These are phyloP conservation scores for Melopsittacus undulatus DNA, from an alignment of 2,797 vertebrate species.

Conservation along the genomic window DNA sequence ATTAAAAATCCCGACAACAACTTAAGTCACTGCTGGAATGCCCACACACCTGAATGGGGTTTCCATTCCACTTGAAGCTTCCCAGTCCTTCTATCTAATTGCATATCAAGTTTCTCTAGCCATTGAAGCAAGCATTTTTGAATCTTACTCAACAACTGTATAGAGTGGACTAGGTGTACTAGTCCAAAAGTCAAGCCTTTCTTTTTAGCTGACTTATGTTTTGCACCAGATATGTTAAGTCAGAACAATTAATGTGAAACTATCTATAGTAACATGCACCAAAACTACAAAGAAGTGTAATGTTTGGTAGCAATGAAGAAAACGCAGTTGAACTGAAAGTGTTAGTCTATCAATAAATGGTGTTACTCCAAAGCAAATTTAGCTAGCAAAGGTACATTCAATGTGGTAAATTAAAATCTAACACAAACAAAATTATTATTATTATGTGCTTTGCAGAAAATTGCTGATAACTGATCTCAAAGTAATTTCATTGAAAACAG, in stretches of 20 bases:
- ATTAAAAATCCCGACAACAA: background rate
- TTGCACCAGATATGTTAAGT: background rate
- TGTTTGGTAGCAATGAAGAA: background rate
- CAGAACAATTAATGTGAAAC: background rate
- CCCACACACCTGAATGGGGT: background rate
- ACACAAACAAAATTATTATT: background rate
- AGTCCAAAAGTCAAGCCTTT: background rate
- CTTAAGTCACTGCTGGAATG: background rate
- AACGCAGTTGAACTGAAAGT: background rate
- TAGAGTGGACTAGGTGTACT: background rate
- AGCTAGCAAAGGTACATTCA: background rate
- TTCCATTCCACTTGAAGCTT: background rate
- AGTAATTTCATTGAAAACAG: background rate
- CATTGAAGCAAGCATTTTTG: background rate
- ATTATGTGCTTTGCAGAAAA: background rate
- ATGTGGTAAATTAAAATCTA: background rate
- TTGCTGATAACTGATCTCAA: background rate
- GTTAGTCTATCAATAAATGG: background rate
- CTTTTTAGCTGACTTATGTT: background rate
- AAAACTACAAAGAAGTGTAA: background rate
- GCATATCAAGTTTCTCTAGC: background rate
- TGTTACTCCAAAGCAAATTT: background rate
- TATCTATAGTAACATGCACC: background rate
- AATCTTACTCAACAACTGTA: background rate
- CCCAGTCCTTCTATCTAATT: background rate